phyloP scores from a whole-genome alignment of 2,888 invertebrate species.

The Criorhina ranunculi region DNA sequence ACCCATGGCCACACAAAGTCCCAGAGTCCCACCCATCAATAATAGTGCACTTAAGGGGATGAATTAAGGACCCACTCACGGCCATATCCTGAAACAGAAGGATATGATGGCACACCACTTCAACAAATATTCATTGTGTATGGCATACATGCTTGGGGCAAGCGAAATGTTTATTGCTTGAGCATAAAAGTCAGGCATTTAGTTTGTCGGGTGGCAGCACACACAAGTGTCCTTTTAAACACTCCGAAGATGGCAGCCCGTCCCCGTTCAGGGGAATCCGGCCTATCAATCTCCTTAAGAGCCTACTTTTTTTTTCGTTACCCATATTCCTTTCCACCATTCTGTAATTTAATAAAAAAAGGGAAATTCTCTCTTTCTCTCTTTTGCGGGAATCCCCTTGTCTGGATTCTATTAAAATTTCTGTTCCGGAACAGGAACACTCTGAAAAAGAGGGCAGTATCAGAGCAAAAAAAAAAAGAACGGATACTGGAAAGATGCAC shows the following conservation, averaged over 20 bases:
- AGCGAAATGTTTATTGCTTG: conserved; percentile 72
- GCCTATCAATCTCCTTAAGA: conserved; percentile 64
- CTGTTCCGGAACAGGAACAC: conserved; percentile 52
- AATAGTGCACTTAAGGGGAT: conserved; percentile 75
- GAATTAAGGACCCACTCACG: conserved; percentile 65
- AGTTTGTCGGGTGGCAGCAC: conserved; percentile 59
- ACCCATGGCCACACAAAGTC: conserved; percentile 46
- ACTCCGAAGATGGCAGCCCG: conserved; percentile 13
- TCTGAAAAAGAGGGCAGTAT: conserved; percentile 26
- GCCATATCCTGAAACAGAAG: conserved; percentile 45
- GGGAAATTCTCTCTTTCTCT: not conserved
- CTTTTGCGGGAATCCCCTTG: not conserved
- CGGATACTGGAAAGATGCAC: conserved; percentile 44
- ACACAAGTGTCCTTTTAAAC: conserved; percentile 69
- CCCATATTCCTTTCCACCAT: conserved; percentile 8
- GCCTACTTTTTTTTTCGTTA: conserved; percentile 40
- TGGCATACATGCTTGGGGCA: conserved; percentile 74
- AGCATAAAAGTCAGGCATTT: conserved; percentile 72
- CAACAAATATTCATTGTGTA: conserved; percentile 75
- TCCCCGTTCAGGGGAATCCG: not conserved
- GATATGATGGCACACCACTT: conserved; percentile 67
- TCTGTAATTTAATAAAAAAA: conserved; percentile 64
- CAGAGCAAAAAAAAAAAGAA: conserved; percentile 1
- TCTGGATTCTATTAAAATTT: conserved; percentile 51
- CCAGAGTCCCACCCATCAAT: conserved; percentile 58